Evolutionary conservation across 1,140 invertebrate genomes (phyloP).

Genomic region (Uloborus diversus): DNA sequence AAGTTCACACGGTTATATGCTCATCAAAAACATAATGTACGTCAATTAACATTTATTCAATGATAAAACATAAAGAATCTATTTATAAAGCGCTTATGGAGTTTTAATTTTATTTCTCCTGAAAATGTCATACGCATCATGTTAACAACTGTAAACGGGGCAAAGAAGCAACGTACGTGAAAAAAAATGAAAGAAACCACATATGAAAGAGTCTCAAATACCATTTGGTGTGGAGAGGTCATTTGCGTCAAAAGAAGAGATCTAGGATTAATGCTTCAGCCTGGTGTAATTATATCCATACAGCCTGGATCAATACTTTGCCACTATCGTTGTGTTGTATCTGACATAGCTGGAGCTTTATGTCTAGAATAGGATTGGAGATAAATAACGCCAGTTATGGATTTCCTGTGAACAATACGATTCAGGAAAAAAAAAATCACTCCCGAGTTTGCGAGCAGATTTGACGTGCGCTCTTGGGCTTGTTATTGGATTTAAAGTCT

Average conservation of each 20-base stretch:
- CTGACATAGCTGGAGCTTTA: slow-evolving; percentile 34
- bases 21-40: no score
- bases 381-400: slow-evolving; percentile 44
- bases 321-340: slow-evolving; percentile 46
- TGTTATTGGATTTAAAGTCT: slow-evolving; percentile 34
- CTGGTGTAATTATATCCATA: slow-evolving; percentile 51
- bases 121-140: slow-evolving; percentile 1
- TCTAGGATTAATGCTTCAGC: slow-evolving; percentile 38
- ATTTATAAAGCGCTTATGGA: no score
- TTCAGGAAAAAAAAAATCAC: slow-evolving; percentile 1
- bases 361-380: slow-evolving; percentile 34
- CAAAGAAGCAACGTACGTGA: slow-evolving; percentile 3
- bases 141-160: slow-evolving; percentile 2
- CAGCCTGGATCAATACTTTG: slow-evolving; percentile 44
- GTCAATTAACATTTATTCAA: no score
- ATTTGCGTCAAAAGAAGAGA: slow-evolving; percentile 52
- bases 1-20: no score
- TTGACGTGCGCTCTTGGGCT: slow-evolving; percentile 6
- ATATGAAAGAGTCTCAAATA: slow-evolving; percentile 41
- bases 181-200: no score
- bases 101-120: no score
- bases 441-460: slow-evolving; percentile 6
- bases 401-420: slow-evolving; percentile 50
- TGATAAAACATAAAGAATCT: no score
- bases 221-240: slow-evolving; percentile 33